These are phyloP conservation scores for Hyposoter dolosus DNA, from an alignment of 2,888 invertebrate species.

Conservation along the genomic window DNA sequence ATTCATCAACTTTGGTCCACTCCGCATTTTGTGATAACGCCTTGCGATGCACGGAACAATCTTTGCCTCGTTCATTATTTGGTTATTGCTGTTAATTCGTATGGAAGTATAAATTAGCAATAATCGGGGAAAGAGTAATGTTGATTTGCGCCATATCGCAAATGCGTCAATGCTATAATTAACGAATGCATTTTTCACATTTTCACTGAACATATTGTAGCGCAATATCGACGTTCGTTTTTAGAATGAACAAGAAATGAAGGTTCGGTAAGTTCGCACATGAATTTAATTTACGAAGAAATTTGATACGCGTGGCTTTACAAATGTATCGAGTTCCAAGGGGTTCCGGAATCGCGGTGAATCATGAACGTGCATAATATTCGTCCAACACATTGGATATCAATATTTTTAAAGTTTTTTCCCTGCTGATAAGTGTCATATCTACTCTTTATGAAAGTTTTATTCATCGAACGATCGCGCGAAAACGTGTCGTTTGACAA, in stretches of 20 bases:
- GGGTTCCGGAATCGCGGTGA: neutral
- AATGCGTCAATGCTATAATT: conserved; percentile 30
- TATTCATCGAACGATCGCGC: conserved; percentile 14
- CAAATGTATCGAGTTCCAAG: neutral
- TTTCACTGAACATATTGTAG: conserved; percentile 3
- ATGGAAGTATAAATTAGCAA: conserved; percentile 35
- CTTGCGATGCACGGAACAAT: neutral
- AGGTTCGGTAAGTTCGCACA: neutral
- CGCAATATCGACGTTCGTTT: conserved; percentile 17
- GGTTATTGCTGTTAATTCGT: neutral
- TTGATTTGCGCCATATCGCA: conserved; percentile 35
- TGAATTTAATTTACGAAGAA: neutral
- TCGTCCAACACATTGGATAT: neutral
- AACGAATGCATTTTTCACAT: conserved; percentile 28
- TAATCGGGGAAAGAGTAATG: conserved; percentile 31
- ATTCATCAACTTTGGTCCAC: neutral
- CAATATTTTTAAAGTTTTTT: neutral
- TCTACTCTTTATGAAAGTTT: neutral
- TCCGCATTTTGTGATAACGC: neutral
- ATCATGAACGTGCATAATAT: neutral
- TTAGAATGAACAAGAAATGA: conserved; percentile 19
- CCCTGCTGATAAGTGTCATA: neutral
- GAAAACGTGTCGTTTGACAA: conserved; percentile 11
- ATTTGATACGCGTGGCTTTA: neutral
- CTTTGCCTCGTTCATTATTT: neutral